Conservation (phyloP, 2,113 vertebrate species). For the Gallinago undulata region DNA sequence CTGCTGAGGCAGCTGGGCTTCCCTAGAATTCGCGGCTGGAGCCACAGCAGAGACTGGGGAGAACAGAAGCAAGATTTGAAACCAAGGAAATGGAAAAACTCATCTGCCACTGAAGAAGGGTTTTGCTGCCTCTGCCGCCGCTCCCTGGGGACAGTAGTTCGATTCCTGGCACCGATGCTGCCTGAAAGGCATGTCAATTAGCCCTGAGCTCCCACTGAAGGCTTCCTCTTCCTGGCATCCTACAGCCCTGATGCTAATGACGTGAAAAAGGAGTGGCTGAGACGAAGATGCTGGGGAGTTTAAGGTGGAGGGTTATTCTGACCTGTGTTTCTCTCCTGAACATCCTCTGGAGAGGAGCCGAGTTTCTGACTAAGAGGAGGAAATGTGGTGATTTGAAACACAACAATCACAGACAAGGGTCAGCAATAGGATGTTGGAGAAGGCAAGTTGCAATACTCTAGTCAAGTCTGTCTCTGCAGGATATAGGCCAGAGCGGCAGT, state of each 20-base stretch:
- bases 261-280: not conserved
- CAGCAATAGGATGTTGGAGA: not conserved
- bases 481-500: not conserved
- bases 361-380: not conserved
- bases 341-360: not conserved
- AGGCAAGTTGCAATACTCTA: not conserved
- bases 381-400: not conserved
- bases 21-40: constrained; percentile 20
- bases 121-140: constrained; percentile 13
- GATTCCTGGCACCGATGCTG: constrained; percentile 8
- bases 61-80: constrained; percentile 19
- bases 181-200: constrained; percentile 20
- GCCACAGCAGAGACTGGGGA: not conserved
- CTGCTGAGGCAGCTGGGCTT: constrained; percentile 70
- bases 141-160: constrained; percentile 30
- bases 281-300: not conserved
- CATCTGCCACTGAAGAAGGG: not conserved
- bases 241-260: not conserved
- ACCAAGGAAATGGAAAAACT: constrained; percentile 19
- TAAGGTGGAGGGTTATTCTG: not conserved
- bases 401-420: not conserved
- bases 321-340: not conserved
- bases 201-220: not conserved
- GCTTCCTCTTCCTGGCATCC: constrained; percentile 7
- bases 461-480: not conserved